These are phyloP conservation scores for Eulithis testata DNA, from an alignment of 2,888 invertebrate genomes.

Conservation along the genomic window DNA sequence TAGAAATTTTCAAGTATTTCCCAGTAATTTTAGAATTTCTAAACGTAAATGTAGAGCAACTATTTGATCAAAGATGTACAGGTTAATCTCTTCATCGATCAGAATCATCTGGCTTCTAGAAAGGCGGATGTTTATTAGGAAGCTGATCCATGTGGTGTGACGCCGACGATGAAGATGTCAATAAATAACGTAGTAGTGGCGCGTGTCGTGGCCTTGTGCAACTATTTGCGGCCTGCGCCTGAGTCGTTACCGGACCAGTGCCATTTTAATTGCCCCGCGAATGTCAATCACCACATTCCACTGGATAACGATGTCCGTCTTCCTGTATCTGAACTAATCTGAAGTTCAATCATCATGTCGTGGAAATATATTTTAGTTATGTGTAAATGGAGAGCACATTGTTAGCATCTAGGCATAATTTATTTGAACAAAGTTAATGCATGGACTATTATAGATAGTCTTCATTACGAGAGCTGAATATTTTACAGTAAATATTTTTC, in stretches of 20 bases:
- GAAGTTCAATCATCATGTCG: slow-evolving; percentile 15
- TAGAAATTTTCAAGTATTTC: no score
- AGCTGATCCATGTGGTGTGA: slow-evolving; percentile 50
- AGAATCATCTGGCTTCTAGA: slow-evolving; percentile 33
- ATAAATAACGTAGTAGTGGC: slow-evolving; percentile 59
- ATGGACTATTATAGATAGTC: slow-evolving; percentile 1
- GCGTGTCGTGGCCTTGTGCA: slow-evolving; percentile 72
- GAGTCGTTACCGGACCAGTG: slow-evolving; percentile 48
- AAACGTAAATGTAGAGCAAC: slow-evolving; percentile 18
- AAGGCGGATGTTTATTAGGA: slow-evolving; percentile 58
- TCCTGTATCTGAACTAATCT: slow-evolving; percentile 39
- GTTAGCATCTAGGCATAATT: no score
- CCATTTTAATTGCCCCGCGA: slow-evolving; percentile 70
- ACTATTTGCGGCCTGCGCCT: slow-evolving; percentile 71
- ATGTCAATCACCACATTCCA: slow-evolving; percentile 71
- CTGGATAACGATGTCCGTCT: slow-evolving; percentile 53
- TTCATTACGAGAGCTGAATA: not conserved
- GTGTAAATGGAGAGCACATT: slow-evolving; percentile 8
- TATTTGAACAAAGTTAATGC: no score
- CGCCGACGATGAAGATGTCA: slow-evolving; percentile 56
- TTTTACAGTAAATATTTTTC: not conserved
- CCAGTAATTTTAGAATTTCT: not conserved
- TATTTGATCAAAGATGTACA: slow-evolving; percentile 18
- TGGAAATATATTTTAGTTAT: slow-evolving; percentile 19
- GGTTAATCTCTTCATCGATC: slow-evolving; percentile 29